Percentiles rank a stretch among this genome's conserved stretches.
Evolutionary conservation across 2,797 vertebrate genomes (phyloP).

Genomic region (Petrocephalus schoutedeni): DNA sequence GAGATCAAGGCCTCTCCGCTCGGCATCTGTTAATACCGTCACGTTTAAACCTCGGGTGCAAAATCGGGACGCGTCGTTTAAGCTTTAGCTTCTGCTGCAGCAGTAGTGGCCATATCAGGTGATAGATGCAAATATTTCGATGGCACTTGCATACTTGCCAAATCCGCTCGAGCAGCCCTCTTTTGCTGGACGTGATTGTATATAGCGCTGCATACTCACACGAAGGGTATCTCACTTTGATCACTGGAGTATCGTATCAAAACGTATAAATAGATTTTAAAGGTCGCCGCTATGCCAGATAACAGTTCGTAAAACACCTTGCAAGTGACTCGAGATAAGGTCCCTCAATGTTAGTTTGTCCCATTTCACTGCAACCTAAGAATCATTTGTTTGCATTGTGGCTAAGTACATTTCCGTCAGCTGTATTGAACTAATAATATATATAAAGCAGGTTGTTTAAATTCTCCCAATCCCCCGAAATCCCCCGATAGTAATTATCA

Average conservation of each 20-base stretch:
- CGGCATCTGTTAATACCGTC: not conserved
- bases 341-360: not conserved
- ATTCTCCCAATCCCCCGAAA: not conserved
- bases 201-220: not conserved
- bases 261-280: no score
- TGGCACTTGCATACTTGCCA: not conserved
- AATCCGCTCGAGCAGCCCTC: not conserved
- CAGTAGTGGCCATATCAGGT: not conserved
- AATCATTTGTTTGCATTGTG: not conserved
- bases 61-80: not conserved
- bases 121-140: not conserved
- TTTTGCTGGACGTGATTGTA: not conserved
- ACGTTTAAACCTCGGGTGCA: not conserved
- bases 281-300: not conserved
- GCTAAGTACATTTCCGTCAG: not conserved
- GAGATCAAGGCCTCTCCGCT: slow-evolving; percentile 17
- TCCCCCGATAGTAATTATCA: not conserved
- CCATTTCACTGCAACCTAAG: not conserved
- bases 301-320: not conserved
- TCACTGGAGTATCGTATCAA: not conserved
- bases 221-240: not conserved
- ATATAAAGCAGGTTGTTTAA: not conserved
- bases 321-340: not conserved
- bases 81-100: not conserved
- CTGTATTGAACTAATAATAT: not conserved